phyloP scores from a whole-genome alignment of 1,140 invertebrate genomes.

The Ips nitidus region DNA sequence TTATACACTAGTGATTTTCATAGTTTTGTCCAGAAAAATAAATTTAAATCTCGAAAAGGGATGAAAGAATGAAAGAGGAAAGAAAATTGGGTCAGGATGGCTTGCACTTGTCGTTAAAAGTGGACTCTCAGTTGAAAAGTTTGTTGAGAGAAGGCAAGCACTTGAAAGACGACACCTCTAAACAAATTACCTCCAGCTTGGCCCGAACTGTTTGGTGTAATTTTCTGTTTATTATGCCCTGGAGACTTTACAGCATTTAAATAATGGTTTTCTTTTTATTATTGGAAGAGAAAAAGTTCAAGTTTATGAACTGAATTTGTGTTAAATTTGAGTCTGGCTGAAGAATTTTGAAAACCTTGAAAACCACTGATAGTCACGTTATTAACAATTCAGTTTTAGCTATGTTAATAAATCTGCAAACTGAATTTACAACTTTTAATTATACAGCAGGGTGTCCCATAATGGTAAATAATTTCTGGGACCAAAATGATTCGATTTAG shows the following conservation, averaged over 20 bases:
- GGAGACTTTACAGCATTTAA: slow-evolving; percentile 7
- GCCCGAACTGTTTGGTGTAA: slow-evolving; percentile 14
- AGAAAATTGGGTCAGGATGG: slow-evolving; percentile 22
- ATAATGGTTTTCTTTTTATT: slow-evolving; percentile 11
- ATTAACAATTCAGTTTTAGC: too few species aligned
- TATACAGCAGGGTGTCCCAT: too few species aligned
- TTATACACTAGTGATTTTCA: slow-evolving; percentile 2
- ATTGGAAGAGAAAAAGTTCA: neutral
- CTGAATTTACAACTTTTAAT: too few species aligned
- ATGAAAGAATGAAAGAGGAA: slow-evolving; percentile 10
- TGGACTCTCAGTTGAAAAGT: slow-evolving; percentile 15
- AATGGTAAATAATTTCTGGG: too few species aligned
- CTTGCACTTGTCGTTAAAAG: slow-evolving; percentile 24
- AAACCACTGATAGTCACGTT: too few species aligned
- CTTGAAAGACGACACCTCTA: slow-evolving; percentile 24
- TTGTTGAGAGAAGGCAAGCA: slow-evolving; percentile 20
- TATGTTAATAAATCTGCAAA: too few species aligned
- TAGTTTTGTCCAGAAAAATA: neutral
- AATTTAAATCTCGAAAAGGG: slow-evolving; percentile 8
- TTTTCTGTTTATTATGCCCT: slow-evolving; percentile 19
- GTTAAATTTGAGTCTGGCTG: too few species aligned
- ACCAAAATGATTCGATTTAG: too few species aligned
- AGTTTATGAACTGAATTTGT: neutral
- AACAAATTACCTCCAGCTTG: slow-evolving; percentile 21
- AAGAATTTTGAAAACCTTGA: too few species aligned